These are phyloP conservation scores for Torymus tubicola DNA, from an alignment of 2,888 invertebrate genomes.

Conservation along the genomic window DNA sequence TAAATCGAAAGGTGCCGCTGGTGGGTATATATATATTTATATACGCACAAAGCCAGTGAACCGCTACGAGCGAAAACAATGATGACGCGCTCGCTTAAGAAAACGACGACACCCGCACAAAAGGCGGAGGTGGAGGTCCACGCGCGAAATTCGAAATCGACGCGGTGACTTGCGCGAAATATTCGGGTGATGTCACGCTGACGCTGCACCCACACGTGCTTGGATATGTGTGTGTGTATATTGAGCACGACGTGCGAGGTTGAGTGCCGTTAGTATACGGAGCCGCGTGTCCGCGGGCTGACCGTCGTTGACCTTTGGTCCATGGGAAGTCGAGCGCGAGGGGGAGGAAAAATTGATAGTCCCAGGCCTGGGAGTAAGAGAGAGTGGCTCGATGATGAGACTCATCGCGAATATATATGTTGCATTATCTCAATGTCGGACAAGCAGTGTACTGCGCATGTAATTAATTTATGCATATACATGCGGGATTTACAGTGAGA, in stretches of 20 bases:
- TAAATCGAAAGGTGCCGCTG: constrained; percentile 5
- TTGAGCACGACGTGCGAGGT: constrained; percentile 38
- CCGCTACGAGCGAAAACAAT: neutral
- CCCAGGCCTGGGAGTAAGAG: too few relatives aligned
- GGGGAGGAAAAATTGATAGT: neutral
- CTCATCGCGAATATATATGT: too few relatives aligned
- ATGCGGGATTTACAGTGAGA: too few relatives aligned
- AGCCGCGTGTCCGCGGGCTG: constrained; percentile 59
- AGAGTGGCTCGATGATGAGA: too few relatives aligned
- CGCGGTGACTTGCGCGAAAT: constrained; percentile 53
- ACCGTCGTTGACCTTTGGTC: constrained; percentile 68
- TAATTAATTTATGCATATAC: too few relatives aligned
- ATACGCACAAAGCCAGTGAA: too few relatives aligned
- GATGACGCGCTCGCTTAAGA: neutral
- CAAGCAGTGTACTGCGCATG: too few relatives aligned
- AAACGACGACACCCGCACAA: neutral
- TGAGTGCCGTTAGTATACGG: too few relatives aligned
- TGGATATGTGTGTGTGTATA: constrained; percentile 45
- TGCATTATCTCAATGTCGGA: too few relatives aligned
- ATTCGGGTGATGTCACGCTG: constrained; percentile 65
- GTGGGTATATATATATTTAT: neutral
- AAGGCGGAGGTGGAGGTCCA: neutral
- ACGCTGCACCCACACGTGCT: constrained; percentile 65
- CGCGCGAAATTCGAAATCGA: constrained; percentile 10
- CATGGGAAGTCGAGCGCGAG: constrained; percentile 28